phyloP scores from a whole-genome alignment of 2,113 vertebrate genomes.

The Mustelus asterias region DNA sequence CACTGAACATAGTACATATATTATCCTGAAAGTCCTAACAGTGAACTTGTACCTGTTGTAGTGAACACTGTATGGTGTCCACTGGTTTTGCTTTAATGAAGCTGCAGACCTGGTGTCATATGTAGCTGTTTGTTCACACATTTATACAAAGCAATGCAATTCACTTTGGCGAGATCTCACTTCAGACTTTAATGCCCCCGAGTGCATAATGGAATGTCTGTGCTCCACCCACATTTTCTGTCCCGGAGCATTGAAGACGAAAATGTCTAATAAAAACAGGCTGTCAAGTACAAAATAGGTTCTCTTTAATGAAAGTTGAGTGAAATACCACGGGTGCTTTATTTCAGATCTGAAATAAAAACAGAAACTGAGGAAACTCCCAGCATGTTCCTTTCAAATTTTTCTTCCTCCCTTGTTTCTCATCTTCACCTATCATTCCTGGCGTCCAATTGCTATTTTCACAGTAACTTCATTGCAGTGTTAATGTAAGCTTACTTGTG shows the following conservation, averaged over 20 bases:
- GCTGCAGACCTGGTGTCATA: background rate
- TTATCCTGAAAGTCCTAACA: background rate
- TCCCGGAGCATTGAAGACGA: background rate
- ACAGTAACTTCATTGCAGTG: too few species aligned
- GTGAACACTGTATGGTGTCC: too few species aligned
- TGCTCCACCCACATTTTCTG: background rate
- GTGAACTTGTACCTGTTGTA: background rate
- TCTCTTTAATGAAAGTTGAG: background rate
- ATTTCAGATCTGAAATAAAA: background rate
- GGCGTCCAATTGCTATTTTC: background rate
- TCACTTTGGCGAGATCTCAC: background rate
- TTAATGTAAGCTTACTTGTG: too few species aligned
- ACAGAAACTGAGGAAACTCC: background rate
- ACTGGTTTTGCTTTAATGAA: background rate
- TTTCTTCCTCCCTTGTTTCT: background rate
- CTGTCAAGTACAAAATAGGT: background rate
- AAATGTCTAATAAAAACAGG: background rate
- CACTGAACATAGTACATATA: background rate
- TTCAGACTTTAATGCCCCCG: background rate
- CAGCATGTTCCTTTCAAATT: background rate
- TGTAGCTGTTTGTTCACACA: background rate
- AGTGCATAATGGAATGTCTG: background rate
- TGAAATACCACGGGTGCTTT: background rate
- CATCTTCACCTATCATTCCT: background rate
- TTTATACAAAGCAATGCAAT: background rate